These are phyloP conservation scores for Psilanteris sp. DNA, from an alignment of 1,140 invertebrate genomes.

Conservation along the genomic window DNA sequence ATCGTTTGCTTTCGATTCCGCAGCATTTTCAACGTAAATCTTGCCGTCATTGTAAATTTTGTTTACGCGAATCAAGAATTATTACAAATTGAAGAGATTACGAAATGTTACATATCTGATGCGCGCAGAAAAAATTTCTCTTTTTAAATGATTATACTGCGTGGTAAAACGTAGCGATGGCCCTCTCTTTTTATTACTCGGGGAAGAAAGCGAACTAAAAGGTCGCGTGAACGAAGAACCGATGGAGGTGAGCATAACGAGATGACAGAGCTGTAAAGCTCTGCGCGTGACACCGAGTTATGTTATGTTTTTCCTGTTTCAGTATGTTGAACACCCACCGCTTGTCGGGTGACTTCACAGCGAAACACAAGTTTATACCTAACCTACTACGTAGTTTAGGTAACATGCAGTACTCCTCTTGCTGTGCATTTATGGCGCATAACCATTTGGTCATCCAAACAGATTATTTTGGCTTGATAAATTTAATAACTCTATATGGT, in stretches of 20 bases:
- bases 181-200: too few species aligned
- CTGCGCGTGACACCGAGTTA: constrained; percentile 78
- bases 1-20: too few species aligned
- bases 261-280: constrained; percentile 79
- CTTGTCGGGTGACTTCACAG: constrained; percentile 56
- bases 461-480: constrained; percentile 81
- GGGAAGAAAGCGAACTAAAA: constrained; percentile 64
- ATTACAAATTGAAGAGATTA: too few species aligned
- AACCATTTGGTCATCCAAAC: constrained; percentile 75
- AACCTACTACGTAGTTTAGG: constrained; percentile 69
- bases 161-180: too few species aligned
- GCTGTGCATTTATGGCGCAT: constrained; percentile 79
- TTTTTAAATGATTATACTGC: too few species aligned
- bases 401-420: constrained; percentile 76
- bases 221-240: constrained; percentile 44
- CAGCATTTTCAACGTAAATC: too few species aligned
- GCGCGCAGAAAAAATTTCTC: too few species aligned
- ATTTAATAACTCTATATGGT: constrained; percentile 79
- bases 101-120: too few species aligned
- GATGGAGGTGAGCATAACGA: constrained; percentile 69
- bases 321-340: constrained; percentile 58
- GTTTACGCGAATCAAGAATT: too few species aligned
- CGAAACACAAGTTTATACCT: constrained; percentile 69
- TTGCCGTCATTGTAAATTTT: too few species aligned
- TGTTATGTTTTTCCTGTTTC: constrained; percentile 74